Conservation (phyloP, 2,113 vertebrate species). For the Rattus norvegicus region DNA sequence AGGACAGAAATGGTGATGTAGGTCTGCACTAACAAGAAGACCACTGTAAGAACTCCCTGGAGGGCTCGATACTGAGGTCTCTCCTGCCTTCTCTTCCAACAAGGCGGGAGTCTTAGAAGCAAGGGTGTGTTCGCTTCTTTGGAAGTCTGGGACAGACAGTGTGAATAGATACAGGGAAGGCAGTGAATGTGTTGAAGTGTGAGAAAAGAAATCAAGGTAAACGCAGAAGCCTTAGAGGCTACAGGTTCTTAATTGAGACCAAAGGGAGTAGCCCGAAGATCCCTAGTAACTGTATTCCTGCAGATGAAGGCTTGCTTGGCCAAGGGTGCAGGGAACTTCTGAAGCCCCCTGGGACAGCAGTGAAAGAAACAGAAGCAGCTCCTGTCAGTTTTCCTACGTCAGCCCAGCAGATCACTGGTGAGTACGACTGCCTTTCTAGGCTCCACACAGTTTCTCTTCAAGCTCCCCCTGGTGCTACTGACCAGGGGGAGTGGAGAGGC, state of each 20-base stretch:
- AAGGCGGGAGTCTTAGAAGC: background rate
- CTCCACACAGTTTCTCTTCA: background rate
- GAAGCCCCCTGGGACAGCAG: background rate
- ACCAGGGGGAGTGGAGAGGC: too few relatives aligned
- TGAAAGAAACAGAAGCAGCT: too few relatives aligned
- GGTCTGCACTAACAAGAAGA: background rate
- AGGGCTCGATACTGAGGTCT: background rate
- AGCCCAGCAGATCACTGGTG: background rate
- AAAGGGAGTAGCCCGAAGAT: background rate
- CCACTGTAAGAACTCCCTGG: background rate
- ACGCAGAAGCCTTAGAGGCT: background rate
- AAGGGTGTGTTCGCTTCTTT: background rate
- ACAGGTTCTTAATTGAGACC: background rate
- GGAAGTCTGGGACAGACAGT: background rate
- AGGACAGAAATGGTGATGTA: background rate
- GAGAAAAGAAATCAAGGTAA: background rate
- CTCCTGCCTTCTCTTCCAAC: background rate
- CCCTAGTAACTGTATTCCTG: background rate
- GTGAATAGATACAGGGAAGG: rapidly evolving
- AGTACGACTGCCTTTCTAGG: background rate
- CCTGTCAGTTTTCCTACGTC: background rate
- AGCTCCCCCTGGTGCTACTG: background rate
- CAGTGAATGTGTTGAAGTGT: background rate
- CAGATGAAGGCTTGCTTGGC: background rate
- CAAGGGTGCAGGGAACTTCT: background rate